A percentile compares a stretch with the other conserved stretches of the same genome.
Evolutionary conservation across 37 sponge, comb jelly and placozoan genomes (phyloP).

Genomic region (Haliclona indistincta): DNA sequence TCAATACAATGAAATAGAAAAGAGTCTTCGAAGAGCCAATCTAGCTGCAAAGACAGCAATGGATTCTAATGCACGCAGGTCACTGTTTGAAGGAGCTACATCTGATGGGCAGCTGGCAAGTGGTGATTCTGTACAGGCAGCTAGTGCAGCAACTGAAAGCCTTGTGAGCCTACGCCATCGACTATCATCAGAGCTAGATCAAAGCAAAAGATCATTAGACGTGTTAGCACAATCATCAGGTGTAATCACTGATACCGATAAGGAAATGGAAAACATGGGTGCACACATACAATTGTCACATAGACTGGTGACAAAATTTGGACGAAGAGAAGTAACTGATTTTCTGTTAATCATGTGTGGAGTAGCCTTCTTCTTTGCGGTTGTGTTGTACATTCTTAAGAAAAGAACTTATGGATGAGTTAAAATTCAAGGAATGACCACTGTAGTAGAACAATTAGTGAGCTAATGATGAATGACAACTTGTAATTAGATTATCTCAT

Average conservation of each 20-base stretch:
- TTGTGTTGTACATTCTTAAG: conserved; percentile 65
- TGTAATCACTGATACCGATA: conserved; percentile 27
- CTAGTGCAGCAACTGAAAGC: conserved; percentile 56
- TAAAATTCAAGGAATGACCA: neutral
- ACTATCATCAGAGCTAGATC: conserved; percentile 39
- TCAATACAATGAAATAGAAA: too few species aligned
- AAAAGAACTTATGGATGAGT: conserved; percentile 49
- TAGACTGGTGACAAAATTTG: conserved; percentile 54
- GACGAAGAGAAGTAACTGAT: conserved; percentile 69
- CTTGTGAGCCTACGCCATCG: conserved; percentile 48
- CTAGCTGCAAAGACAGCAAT: too few species aligned
- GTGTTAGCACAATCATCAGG: conserved; percentile 41
- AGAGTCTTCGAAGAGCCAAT: too few species aligned
- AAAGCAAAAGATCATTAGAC: conserved; percentile 36
- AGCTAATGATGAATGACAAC: neutral
- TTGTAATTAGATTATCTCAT: neutral
- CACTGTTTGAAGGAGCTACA: too few species aligned
- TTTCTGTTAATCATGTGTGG: conserved; percentile 58
- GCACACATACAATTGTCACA: conserved; percentile 16
- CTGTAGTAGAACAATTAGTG: too few species aligned
- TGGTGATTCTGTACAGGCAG: conserved; percentile 30
- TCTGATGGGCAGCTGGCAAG: too few species aligned
- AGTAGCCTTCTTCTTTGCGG: conserved; percentile 56
- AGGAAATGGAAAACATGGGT: conserved; percentile 59
- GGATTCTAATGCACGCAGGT: too few species aligned